Evolutionary conservation across 2,797 vertebrate genomes (phyloP), one percentile per base, ranked within the genome.

Genomic region (Capromys pilorides): DNA sequence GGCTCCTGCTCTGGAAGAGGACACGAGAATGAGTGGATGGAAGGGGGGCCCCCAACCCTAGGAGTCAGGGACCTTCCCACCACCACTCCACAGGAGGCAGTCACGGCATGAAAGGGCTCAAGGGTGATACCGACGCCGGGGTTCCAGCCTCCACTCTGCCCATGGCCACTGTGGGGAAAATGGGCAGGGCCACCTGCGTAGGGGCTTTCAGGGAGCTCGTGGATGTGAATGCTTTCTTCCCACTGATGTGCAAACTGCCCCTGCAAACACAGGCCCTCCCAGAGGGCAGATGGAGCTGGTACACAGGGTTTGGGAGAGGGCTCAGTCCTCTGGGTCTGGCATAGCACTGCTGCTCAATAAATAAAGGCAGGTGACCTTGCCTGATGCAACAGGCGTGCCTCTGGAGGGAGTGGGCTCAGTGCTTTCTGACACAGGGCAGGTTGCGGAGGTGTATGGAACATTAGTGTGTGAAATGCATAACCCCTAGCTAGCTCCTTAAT

Each of bases 311-410:
- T 0, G 59, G 67, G 67, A 51, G 54, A 12, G 83, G 84, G 66
- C 77, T 67, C 0, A 0, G 66, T 51, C 78, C 88, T 88, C 75
- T 28, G 87, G 93, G 91, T 75, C 87, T 75, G 86, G 89, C 93
- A 92, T 90, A 73, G 83, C 0, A 13, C 95, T 95, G 96, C 86
- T 93, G 95, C 96, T 97, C 96, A 97, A 97, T 97, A 97, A 97
- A 97, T 96, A 97, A 97, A 97, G 5, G 80, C 97, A 97, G 97
- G 94, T 97, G 95, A 81, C 94, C 93, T 96, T 75, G 96, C 97
- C 91, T 94, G 86, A 71, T 24, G 95, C 96, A 97, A 75, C 96
- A 97, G 97, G 94, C 94, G 91, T 96, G 95, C 90, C 86, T 90
- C 94, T 45, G 9, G 18, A 31, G 66, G 66, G 82, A 22, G 11